Conservation (phyloP, 2,797 vertebrate genomes). For the Ceyx erithaca region DNA sequence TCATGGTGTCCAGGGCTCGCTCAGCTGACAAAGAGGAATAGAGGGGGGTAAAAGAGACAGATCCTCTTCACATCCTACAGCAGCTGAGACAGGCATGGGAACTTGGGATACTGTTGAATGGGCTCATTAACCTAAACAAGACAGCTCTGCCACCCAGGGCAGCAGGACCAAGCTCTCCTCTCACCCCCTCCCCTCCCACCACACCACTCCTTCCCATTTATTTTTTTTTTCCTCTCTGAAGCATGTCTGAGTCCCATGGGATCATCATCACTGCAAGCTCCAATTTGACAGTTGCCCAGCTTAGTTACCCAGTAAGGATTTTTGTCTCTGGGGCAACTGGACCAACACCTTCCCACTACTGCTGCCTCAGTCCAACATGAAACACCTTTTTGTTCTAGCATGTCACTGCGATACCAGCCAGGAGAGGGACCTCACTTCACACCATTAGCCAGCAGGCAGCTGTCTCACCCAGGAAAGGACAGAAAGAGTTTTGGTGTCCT, state of each 20-base stretch:
- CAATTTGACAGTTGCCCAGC: not conserved
- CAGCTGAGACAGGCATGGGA: not conserved
- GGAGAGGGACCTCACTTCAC: not conserved
- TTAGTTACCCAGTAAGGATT: not conserved
- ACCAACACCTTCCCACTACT: not conserved
- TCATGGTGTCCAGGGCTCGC: constrained; percentile 97
- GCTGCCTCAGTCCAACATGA: not conserved
- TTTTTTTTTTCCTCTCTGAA: not conserved
- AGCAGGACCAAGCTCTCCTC: not conserved
- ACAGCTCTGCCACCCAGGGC: not conserved
- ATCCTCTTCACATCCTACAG: not conserved
- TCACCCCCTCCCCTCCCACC: not conserved
- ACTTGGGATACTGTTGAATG: not conserved
- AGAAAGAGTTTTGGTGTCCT: not conserved
- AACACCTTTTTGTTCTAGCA: not conserved
- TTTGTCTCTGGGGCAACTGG: not conserved
- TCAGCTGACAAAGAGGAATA: constrained; percentile 82
- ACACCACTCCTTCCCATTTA: not conserved
- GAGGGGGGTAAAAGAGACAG: not conserved
- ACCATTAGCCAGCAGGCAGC: rapidly evolving
- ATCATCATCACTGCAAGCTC: not conserved
- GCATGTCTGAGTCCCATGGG: not conserved
- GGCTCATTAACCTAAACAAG: not conserved
- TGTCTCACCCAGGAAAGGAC: not conserved
- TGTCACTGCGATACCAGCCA: not conserved